phyloP scores from a whole-genome alignment of 2,888 invertebrate species.

The Autographa pulchrina region DNA sequence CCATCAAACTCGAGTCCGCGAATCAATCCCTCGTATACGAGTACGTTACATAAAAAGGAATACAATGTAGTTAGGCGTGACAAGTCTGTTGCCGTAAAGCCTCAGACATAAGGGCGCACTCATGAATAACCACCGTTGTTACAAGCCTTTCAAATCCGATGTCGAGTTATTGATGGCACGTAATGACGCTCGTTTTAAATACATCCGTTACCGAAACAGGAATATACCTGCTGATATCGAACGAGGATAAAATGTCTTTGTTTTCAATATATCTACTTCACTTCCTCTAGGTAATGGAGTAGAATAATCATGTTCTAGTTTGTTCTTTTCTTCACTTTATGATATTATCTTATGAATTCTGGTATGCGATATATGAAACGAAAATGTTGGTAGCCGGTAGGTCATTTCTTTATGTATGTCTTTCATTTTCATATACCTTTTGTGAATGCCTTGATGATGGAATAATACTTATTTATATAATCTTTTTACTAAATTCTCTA shows the following conservation, averaged over 20 bases:
- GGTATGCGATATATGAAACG: not conserved
- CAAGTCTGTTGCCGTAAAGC: conserved; percentile 67
- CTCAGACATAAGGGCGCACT: conserved; percentile 61
- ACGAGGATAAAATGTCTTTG: conserved; percentile 59
- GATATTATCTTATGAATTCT: not conserved
- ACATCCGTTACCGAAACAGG: conserved; percentile 56
- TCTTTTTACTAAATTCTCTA: not conserved
- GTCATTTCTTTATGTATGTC: no score
- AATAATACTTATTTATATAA: not conserved
- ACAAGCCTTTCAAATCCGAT: conserved; percentile 61
- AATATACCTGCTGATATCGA: conserved; percentile 52
- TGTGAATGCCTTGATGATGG: not conserved
- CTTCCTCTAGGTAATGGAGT: conserved; percentile 43
- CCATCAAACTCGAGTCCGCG: conserved; percentile 45
- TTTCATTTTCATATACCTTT: not conserved
- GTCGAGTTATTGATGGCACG: conserved; percentile 70
- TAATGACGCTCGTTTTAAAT: conserved; percentile 67
- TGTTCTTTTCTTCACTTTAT: conserved; percentile 30
- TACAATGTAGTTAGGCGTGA: conserved; percentile 65
- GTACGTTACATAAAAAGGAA: conserved; percentile 61
- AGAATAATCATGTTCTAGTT: conserved; percentile 30
- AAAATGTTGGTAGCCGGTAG: conserved; percentile 20
- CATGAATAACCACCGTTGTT: conserved; percentile 50
- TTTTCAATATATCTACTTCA: conserved; percentile 55
- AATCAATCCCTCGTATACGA: conserved; percentile 51